These are phyloP conservation scores for Astropecten irregularis DNA, from an alignment of 53 echinoderm and acorn worm species.

Conservation along the genomic window DNA sequence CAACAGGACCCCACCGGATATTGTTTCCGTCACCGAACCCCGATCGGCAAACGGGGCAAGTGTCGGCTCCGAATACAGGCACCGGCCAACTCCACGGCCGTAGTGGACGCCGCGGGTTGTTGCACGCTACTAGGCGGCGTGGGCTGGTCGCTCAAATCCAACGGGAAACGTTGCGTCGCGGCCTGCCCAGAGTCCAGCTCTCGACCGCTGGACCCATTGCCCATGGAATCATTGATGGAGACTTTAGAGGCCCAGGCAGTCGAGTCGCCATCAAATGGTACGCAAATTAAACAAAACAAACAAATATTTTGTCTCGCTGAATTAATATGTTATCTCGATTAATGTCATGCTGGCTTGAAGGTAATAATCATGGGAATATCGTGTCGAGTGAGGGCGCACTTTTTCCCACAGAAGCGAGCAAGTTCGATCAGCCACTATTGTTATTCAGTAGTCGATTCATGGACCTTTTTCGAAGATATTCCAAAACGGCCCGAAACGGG, in stretches of 20 bases:
- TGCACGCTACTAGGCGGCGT: not conserved
- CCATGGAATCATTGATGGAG: not conserved
- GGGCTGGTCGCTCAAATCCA: not conserved
- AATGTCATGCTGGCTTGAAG: too few species aligned
- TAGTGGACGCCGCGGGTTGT: not conserved
- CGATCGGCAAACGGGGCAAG: constrained; percentile 5
- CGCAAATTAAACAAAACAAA: too few species aligned
- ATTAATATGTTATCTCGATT: too few species aligned
- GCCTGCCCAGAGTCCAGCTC: not conserved
- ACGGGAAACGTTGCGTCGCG: constrained; percentile 6
- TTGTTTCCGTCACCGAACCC: constrained; percentile 12
- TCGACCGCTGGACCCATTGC: not conserved
- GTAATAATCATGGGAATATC: too few species aligned
- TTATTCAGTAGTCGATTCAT: too few species aligned
- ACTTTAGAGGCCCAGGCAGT: not conserved
- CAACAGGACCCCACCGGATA: not conserved
- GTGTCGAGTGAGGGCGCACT: too few species aligned
- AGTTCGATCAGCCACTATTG: too few species aligned
- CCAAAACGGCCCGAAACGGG: too few species aligned
- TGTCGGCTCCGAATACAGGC: not conserved
- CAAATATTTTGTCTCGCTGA: too few species aligned
- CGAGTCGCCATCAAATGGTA: not conserved
- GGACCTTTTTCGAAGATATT: too few species aligned
- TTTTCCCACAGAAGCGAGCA: too few species aligned
- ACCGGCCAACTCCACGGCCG: not conserved